Base-by-base conservation (phyloP, 2,797 vertebrate genomes). In the Mycteria americana region DNA sequence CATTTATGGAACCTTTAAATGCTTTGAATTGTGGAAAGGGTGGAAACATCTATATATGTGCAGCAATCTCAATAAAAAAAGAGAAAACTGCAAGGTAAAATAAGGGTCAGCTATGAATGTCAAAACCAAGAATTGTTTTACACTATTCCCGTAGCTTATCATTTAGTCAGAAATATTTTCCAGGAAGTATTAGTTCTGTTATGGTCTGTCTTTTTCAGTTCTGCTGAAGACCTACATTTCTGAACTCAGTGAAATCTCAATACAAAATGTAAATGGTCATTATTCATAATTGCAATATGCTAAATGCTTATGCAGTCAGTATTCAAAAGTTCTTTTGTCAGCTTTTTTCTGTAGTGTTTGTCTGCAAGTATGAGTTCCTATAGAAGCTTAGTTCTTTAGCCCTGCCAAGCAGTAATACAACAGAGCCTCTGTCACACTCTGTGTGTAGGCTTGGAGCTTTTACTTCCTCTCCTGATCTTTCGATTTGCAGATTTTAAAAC, bases 251-350 rank as follows among this genome's bases (percentile, higher is more conserved):
- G 67, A 72, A 90, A 76, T 95, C 56, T 92, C 56, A 63, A 6
- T 89, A 45, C 46, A 70, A 51, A 79, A 76, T 82, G 48, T 86
- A 92, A 92, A 82, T 95, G 67, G 67, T 74, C 74, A 48, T 92
- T 94, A 86, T 94, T 92, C 2, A 0, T 93, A 87, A 93, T 81
- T 69, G 78, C 60, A 74, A 24, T 81, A 74, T 60, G 33, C 48
- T 73, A 56, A 77, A 67, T 77, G 59, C 85, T 88, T 90, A 13
- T 90, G 63, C 50, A 78, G 69, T 92, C n/a, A 21, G 65, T 78
- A 16, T 78, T 95, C 80, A 93, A 94, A 93, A 95, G 77, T 83
- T 79, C 59, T 95, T 94, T 92, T 95, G 82, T 96, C 67, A 73
- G 41, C 28, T 89, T 87, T 92, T 73, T 88, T 59, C 51, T 87